phyloP scores from a whole-genome alignment of 2,113 vertebrate species.

The Porphyrio hochstetteri region DNA sequence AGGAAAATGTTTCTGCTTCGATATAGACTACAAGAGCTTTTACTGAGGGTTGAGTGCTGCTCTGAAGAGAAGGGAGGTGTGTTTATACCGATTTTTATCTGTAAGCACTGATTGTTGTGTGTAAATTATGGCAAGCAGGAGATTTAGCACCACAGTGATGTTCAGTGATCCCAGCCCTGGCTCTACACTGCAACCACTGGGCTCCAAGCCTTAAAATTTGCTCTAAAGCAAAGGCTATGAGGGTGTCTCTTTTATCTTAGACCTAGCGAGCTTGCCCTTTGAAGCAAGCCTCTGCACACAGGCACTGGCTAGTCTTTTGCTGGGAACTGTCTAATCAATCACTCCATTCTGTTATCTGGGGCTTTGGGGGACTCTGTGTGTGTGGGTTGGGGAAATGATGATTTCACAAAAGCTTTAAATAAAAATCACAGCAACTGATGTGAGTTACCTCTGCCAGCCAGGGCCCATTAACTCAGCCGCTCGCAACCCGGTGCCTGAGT shows the following conservation, averaged over 20 bases:
- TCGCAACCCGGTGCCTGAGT: not conserved
- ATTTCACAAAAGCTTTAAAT: not conserved
- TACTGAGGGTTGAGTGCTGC: accelerated
- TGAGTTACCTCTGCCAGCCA: not conserved
- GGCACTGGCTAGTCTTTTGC: not conserved
- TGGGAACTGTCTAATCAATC: not conserved
- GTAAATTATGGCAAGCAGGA: accelerated
- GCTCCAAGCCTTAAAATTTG: not conserved
- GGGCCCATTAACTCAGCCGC: not conserved
- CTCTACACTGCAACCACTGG: not conserved
- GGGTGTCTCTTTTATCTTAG: not conserved
- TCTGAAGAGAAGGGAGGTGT: not conserved
- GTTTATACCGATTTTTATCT: not conserved
- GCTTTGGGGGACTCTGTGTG: not conserved
- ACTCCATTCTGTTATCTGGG: not conserved
- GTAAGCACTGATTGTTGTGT: not conserved
- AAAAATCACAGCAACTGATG: not conserved
- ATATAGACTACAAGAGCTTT: not conserved
- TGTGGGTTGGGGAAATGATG: accelerated
- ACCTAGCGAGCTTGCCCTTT: not conserved
- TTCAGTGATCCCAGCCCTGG: not conserved
- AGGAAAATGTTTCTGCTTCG: not conserved
- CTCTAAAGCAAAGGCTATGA: not conserved
- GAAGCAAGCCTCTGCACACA: not conserved
- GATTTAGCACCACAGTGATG: not conserved